A percentile compares a stretch with the other conserved stretches of the same genome.
These are phyloP conservation scores for Drosophila borborema DNA, from an alignment of 2,888 invertebrate genomes.

Conservation along the genomic window DNA sequence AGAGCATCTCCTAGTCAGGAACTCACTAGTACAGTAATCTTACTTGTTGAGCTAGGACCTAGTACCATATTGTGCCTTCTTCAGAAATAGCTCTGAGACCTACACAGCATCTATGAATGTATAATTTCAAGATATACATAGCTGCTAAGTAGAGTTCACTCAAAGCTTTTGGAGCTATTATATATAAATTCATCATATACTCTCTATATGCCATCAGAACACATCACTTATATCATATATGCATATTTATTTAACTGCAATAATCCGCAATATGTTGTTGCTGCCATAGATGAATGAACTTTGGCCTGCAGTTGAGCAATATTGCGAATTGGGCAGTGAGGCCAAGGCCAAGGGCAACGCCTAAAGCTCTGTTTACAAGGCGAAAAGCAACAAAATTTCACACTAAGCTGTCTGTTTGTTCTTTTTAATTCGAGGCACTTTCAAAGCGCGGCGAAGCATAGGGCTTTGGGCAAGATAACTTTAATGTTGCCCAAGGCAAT, in stretches of 20 bases:
- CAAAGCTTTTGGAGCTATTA: too few species aligned
- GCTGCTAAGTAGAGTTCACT: too few species aligned
- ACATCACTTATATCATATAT: not conserved
- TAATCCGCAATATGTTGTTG: not conserved
- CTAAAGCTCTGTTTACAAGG: not conserved
- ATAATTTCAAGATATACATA: too few species aligned
- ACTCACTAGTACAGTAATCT: not conserved
- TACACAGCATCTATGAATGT: too few species aligned
- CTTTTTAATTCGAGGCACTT: conserved; percentile 5
- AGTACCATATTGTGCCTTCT: too few species aligned
- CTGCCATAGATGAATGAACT: conserved; percentile 29
- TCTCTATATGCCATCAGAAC: not conserved
- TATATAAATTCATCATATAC: not conserved
- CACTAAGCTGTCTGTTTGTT: conserved; percentile 24
- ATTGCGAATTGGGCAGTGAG: conserved; percentile 24
- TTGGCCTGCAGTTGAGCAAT: conserved; percentile 14
- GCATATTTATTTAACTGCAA: too few species aligned
- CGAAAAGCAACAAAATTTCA: conserved; percentile 10
- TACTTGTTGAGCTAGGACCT: not conserved
- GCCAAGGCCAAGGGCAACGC: conserved; percentile 27
- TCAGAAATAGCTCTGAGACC: too few species aligned
- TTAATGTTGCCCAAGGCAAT: conserved; percentile 29
- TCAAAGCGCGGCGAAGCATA: not conserved
- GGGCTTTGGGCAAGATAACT: conserved; percentile 21
- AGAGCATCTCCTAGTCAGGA: not conserved